Evolutionary conservation across 92 coral and sea anemone genomes (phyloP), one percentile per base, ranked within the genome.

Genomic region (Epizoanthus stellaris): DNA sequence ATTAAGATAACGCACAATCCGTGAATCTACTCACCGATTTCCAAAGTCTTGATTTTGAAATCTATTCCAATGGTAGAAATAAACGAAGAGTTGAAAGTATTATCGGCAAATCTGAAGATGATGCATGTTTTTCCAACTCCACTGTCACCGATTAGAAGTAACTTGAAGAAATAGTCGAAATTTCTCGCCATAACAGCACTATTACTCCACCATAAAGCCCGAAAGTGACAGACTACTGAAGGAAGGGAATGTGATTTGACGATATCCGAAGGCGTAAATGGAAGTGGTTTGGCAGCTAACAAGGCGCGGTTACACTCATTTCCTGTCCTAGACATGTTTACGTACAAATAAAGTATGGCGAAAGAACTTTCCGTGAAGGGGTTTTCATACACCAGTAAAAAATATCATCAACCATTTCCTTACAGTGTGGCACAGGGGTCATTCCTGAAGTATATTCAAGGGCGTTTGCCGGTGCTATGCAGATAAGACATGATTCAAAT

Each of bases 101-200:
- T 94, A 73, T 95, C 98, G 40, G 95, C 94, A 85, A 95, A 95
- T 59, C 98, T 85, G 68, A 94, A 88, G 73, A 95, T 77, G 58
- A 95, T 94, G 75, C 98, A 95, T 15, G 98, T 95, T 62, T 95
- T 95, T 14, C 98, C 98, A 3, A 95, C 98, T 11, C 98, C 98
- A 69, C 95, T 91, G 75, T 95, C 98, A 43, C 98, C 98, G 88
- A 95, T 95, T 19, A 95, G 87, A 58, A 95, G 93, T 23, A 95
- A 85, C 89, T 95, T 90, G 73, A 95, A 95, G 70, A 95, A 88
- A 57, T 90, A 89, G 72, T 95, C 98, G 76, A 92, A 95, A 85
- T 94, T 92, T 87, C 91, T 94, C 85, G 98, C 95, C 98, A 95
- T 95, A 58, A 85, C 75, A 75, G 15, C 6, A 4, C 70, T 21